These are phyloP conservation scores for Rhinichthys klamathensis DNA, from an alignment of 2,113 vertebrate species.

Conservation along the genomic window DNA sequence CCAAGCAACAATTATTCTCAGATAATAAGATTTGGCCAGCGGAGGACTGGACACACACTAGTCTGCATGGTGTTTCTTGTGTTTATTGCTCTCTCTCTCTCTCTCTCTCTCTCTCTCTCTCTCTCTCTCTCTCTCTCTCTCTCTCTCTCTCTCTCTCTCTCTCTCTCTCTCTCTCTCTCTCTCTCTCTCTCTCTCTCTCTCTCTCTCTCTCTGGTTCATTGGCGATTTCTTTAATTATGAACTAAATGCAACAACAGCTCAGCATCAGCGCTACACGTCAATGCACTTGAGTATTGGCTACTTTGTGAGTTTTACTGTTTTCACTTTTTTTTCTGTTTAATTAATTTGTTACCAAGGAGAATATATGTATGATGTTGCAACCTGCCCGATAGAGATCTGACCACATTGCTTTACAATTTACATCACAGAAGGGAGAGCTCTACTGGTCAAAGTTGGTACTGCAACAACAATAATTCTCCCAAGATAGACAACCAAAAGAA, in stretches of 20 bases:
- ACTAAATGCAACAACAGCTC: slow-evolving; percentile 13
- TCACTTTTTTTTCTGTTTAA: not conserved
- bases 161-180: too few relatives aligned
- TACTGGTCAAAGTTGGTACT: not conserved
- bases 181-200: not conserved
- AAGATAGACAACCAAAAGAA: too few relatives aligned
- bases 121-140: not conserved
- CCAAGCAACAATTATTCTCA: slow-evolving; percentile 31
- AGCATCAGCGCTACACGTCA: not conserved
- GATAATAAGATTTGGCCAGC: slow-evolving; percentile 36
- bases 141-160: not conserved
- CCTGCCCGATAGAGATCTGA: not conserved
- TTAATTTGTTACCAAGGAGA: not conserved
- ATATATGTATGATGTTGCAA: not conserved
- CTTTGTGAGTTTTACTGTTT: not conserved
- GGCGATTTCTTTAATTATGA: not conserved
- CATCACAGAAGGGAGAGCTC: not conserved
- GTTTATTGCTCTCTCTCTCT: not conserved
- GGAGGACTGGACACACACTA: slow-evolving; percentile 19
- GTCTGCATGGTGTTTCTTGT: not conserved
- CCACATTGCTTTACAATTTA: not conserved
- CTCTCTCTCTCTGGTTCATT: not conserved
- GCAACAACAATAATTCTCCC: not conserved
- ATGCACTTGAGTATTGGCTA: not conserved
- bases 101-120: too few relatives aligned